Base-by-base conservation (phyloP, 2,888 invertebrate species). In the Acrobasis repandana region DNA sequence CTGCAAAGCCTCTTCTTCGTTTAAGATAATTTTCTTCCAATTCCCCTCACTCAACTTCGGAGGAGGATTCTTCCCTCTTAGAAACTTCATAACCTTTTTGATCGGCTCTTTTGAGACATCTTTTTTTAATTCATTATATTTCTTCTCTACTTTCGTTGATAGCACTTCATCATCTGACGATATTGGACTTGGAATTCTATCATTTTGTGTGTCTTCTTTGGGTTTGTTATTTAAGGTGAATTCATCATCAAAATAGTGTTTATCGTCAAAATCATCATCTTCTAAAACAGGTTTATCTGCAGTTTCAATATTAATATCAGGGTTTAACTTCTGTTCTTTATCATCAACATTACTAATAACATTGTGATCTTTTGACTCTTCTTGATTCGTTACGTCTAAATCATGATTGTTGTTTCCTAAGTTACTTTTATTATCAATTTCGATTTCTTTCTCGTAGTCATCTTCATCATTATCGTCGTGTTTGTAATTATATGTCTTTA, bases 1-100 rank as follows among this genome's bases (percentile, higher is more conserved):
- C 77, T 75, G 8, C 43, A 86, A 38, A 0, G 90, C 91, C 50
- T 89, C 86, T 4, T 88, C 86, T 61, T 91, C 91, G 1, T 76
- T 76, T 54, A 91, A 67, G n/a, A 69, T 72, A 47, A 71, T 70
- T 15, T 76, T 81, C 61, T 82, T 83, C 91, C 91, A 91, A 70
- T 85, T 70, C 3, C 65, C 72, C 9, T 74, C 63, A 54, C 65
- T 65, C 28, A 67, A 61, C 14, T 61, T 60, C 28, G 63, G 63
- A 36, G 63, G 63, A 54, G 65, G 61, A 54, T 65, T 68, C 56
- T 67, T 66, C 9, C 38, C 57, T 15, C 64, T 61, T 36, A 62
- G 48, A 9, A 67, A 69, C 18, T 64, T 67, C 5, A 20, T 38
- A 43, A 67, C 64, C 46, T 57, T 62, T 49, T 43, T 43, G 1